phyloP scores from a whole-genome alignment of 2,113 vertebrate species.

The Bos taurus region ARS-UCD2.0 NC_037337.1:29526001-29526500 shows the following conservation, averaged over 20 bases:
- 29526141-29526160: neutral
- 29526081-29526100: neutral
- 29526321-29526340: neutral
- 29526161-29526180: neutral
- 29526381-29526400: neutral
- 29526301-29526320: neutral
- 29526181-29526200: neutral
- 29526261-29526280: neutral
- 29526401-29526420: neutral
- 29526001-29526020: neutral
- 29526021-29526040: neutral
- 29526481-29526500: neutral
- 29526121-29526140: neutral
- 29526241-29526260: neutral
- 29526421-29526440: neutral
- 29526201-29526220: neutral
- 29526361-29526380: neutral
- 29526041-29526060: neutral
- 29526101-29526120: neutral
- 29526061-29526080: neutral
- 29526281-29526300: neutral
- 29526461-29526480: neutral
- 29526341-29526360: neutral
- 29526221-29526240: neutral
- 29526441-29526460: neutral